Base-by-base conservation (phyloP, 2,888 invertebrate species). In the Urechis unicinctus region DNA sequence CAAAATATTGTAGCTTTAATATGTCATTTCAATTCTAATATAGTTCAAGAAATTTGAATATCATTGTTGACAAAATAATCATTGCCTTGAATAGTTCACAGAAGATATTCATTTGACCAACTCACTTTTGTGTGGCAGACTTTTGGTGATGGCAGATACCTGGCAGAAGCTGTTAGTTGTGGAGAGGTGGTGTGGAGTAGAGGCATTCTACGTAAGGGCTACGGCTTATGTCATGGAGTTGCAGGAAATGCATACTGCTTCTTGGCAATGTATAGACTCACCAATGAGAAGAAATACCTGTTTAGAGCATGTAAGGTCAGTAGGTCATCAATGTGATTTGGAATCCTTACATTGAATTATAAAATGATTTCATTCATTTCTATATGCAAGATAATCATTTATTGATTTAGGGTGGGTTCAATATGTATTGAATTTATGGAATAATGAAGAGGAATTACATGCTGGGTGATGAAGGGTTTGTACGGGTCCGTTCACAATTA, bases 231-330 rank as follows among this genome's bases (percentile, higher is more conserved):
- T 70, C 93, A 93, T 72, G 93, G 93, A 1, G 86, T 88, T 2
- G 82, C 89, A 61, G 93, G 92, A 56, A 93, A 93, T 79, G 90
- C 86, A 1, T 92, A 91, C 71, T 82, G 87, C 6, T 89, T 92
- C 71, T 79, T 93, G 52, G 83, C 85, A 64, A 77, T 92, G 29
- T 91, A 85, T 73, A 87, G 88, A 75, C 80, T 83, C n/a, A 91
- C 90, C 1, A 82, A 84, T 84, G 85, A 89, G 62, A 76, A 82
- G 17, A 82, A 84, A 62, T 83, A 90, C 72, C 78, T 91, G 21
- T 85, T 91, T 71, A 82, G 88, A 65, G 89, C 91, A 1, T 60
- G 64, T 31, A 77, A 78, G 74, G 80, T 80, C 52, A 61, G 50
- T 51, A 17, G 21, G 29, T 31, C 22, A 25, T 50, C 45, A 41